A percentile compares a stretch with the other conserved stretches of the same genome.
phyloP scores from a whole-genome alignment of 37 sponge, comb jelly and placozoan genomes.

The Eunapius fragilis region DNA sequence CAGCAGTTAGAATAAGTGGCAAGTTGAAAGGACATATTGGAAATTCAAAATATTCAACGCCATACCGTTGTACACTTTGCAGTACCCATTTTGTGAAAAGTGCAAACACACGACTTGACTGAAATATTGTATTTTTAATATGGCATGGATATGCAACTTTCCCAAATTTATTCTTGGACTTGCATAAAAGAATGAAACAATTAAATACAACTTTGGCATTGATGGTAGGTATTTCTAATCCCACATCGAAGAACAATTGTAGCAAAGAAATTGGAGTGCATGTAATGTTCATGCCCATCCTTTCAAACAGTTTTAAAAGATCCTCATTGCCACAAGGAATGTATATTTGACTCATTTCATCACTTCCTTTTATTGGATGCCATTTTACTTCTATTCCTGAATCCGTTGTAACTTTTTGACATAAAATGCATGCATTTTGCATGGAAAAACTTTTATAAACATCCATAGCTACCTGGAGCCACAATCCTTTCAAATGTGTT shows the following conservation, averaged over 20 bases:
- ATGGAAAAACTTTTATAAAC: neutral
- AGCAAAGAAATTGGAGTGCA: neutral
- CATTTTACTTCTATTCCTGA: neutral
- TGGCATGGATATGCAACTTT: neutral
- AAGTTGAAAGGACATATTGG: constrained; percentile 13
- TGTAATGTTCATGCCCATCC: constrained; percentile 20
- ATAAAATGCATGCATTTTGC: neutral
- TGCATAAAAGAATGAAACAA: neutral
- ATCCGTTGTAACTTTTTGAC: neutral
- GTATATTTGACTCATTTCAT: neutral
- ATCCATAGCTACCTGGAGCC: neutral
- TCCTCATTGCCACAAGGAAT: neutral
- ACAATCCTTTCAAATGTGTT: neutral
- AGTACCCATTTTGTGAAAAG: neutral
- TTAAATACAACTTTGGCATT: neutral
- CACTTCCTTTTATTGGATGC: neutral
- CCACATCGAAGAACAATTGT: neutral
- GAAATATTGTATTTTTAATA: constrained; percentile 21
- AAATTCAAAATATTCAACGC: neutral
- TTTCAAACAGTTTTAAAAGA: neutral
- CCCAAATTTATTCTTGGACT: neutral
- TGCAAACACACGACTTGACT: constrained; percentile 5
- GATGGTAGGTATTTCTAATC: neutral
- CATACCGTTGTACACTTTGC: neutral
- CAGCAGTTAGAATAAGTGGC: constrained; percentile 38